Evolutionary conservation across 2,888 invertebrate genomes (phyloP), one percentile per base, ranked within the genome.

Genomic region (Ashinkailepas kermadecensis): DNA sequence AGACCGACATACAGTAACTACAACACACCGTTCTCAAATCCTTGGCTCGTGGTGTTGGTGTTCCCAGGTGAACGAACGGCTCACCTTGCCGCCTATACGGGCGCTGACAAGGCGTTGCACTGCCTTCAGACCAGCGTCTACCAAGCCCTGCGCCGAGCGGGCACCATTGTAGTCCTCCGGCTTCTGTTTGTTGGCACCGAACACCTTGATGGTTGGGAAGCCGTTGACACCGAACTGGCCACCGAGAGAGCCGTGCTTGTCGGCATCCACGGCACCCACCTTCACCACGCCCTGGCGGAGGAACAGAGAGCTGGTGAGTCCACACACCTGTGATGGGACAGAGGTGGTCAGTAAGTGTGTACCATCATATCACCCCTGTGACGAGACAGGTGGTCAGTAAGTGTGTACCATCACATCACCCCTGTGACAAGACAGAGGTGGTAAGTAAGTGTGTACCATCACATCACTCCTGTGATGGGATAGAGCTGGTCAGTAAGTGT

Each of bases 121-220:
- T 81, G 94, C 93, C 83, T 91, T 92, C n/a, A 99, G 86, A 0
- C 92, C 95, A 81, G 92, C 93, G 85, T 97, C 96, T 54, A 95
- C 92, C 85, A 99, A 91, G 21, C 91, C 94, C 84, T 93, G 92
- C 0, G 97, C 97, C 11, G 93, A 94, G 86, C 99, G 91, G 80
- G 91, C 91, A 0, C 96, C 96, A 86, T 93, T 92, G 88, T 92
- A 98, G 84, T 96, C 95, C 65, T 91, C 91, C 10, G 97, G 95
- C 83, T 91, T 92, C 81, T 90, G 90, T 88, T 97, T 97, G 87
- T 95, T 92, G 0, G 90, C 89, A 0, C 93, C 94, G 88, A 99
- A 98, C 79, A 99, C 92, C 88, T 99, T 99, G 84, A 99, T 93
- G 0, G 98, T 96, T 7, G 99, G 99, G 88, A 97, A 99, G 81